Conservation (phyloP, 1,140 invertebrate species). For the Pomacea maculata region DNA sequence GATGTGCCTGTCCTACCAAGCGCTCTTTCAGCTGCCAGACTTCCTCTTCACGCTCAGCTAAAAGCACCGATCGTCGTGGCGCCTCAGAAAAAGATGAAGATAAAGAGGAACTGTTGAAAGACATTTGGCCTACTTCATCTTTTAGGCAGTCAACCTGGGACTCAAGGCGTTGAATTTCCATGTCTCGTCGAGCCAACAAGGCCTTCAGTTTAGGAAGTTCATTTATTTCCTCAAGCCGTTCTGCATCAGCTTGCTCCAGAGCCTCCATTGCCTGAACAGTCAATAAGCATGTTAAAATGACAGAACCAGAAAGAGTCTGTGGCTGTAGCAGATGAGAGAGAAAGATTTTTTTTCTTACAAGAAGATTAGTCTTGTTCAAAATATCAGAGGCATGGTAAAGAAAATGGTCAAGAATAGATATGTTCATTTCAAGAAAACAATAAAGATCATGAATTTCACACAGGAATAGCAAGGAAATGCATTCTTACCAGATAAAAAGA, state of each 20-base stretch:
- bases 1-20: constrained; percentile 9
- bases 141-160: background rate
- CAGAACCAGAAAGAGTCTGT: too few species aligned
- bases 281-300: too few species aligned
- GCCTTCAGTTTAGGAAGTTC: constrained; percentile 15
- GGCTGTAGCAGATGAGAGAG: too few species aligned
- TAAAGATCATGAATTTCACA: too few species aligned
- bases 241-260: constrained; percentile 20
- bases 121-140: constrained; percentile 6
- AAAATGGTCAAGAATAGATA: too few species aligned
- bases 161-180: constrained; percentile 17
- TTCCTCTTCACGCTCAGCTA: constrained; percentile 19
- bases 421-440: too few species aligned
- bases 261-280: constrained; percentile 12
- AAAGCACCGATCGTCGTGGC: background rate
- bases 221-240: constrained; percentile 13
- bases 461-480: too few species aligned
- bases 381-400: too few species aligned
- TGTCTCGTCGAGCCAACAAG: constrained; percentile 7
- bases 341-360: too few species aligned
- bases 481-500: too few species aligned
- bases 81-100: constrained; percentile 20
- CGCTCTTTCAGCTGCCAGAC: constrained; percentile 21
- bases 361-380: too few species aligned
- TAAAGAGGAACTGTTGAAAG: constrained; percentile 11